Evolutionary conservation across 2,888 invertebrate genomes (phyloP).

Genomic region (Hybos culiciformis): DNA sequence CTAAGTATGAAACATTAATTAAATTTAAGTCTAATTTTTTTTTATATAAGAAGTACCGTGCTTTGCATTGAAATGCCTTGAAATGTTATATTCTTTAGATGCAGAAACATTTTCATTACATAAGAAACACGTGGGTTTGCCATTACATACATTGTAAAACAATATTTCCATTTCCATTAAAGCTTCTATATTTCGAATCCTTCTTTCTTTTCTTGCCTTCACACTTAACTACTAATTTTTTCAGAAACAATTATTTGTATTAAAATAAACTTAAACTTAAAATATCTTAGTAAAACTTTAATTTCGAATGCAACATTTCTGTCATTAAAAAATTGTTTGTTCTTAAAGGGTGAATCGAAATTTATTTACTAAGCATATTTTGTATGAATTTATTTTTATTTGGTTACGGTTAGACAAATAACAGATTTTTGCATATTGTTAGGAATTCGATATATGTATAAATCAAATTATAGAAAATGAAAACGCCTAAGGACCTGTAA

Average conservation of each 20-base stretch:
- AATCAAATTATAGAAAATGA: neutral
- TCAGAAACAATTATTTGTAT: neutral
- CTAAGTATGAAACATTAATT: too few relatives aligned
- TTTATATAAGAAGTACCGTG: slow-evolving; percentile 1
- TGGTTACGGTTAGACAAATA: too few relatives aligned
- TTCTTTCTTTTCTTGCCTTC: neutral
- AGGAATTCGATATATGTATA: neutral
- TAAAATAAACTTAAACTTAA: neutral
- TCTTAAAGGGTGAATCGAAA: neutral
- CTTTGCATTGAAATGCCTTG: slow-evolving; percentile 1
- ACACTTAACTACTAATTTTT: neutral
- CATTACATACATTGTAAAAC: neutral
- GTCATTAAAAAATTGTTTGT: neutral
- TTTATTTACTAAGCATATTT: neutral
- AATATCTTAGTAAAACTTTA: neutral
- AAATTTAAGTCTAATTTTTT: too few relatives aligned
- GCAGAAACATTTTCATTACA: slow-evolving; percentile 1
- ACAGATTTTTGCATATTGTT: neutral
- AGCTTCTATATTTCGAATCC: neutral
- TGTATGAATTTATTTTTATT: neutral
- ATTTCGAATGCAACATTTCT: neutral
- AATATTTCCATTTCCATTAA: neutral
- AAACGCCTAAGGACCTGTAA: neutral
- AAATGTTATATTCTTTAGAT: slow-evolving; percentile 1
- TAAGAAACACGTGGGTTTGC: neutral